Percentiles rank a stretch among this genome's conserved stretches.
These are phyloP conservation scores for Asobara japonica DNA, from an alignment of 1,140 invertebrate genomes.

Conservation along the genomic window DNA sequence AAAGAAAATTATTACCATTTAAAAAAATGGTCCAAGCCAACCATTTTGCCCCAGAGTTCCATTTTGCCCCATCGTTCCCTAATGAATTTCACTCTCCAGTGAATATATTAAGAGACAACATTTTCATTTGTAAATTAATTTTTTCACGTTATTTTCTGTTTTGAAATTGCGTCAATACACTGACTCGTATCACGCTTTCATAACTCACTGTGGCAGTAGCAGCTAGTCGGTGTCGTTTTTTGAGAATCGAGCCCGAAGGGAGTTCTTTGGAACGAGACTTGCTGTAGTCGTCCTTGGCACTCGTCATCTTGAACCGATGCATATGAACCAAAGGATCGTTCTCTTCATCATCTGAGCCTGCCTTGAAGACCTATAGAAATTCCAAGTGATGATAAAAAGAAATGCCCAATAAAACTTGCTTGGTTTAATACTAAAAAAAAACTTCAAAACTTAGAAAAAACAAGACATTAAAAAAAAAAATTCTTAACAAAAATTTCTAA, in stretches of 20 bases:
- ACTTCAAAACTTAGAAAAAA: too few species aligned
- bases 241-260: neutral
- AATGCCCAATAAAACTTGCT: too few species aligned
- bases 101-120: neutral
- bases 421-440: too few species aligned
- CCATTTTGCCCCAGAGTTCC: too few species aligned
- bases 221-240: neutral
- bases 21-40: too few species aligned
- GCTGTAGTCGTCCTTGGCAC: neutral
- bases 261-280: neutral
- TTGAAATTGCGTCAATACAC: neutral
- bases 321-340: neutral
- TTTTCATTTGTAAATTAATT: too few species aligned
- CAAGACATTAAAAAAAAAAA: too few species aligned
- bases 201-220: neutral
- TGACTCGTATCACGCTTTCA: neutral
- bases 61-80: too few species aligned
- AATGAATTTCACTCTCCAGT: neutral
- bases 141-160: neutral
- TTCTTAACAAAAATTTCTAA: too few species aligned
- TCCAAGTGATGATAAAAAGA: too few species aligned
- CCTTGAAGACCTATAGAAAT: neutral
- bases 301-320: neutral
- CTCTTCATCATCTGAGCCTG: neutral
- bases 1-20: too few species aligned